Conservation (phyloP, 1,140 invertebrate species). For the Phortica variegata region DNA sequence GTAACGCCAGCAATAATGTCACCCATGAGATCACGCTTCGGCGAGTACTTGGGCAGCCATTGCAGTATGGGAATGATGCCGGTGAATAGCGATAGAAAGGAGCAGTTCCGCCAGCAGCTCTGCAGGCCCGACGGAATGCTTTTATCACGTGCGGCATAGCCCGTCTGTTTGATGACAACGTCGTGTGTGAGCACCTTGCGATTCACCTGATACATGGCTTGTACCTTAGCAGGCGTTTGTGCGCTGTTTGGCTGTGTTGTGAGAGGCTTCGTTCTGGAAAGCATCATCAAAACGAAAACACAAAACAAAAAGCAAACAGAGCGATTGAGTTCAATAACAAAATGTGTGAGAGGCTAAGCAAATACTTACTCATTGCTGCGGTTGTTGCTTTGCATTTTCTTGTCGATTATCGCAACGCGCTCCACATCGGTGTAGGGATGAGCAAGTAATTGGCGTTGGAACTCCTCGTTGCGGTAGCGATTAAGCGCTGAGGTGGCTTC, state of each 20-base stretch:
- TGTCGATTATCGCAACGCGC: conserved; percentile 2
- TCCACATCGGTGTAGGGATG: conserved; percentile 39
- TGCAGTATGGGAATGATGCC: conserved; percentile 63
- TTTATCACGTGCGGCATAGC: conserved; percentile 49
- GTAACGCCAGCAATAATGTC: conserved; percentile 80
- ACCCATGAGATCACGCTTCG: conserved; percentile 64
- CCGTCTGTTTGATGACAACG: conserved; percentile 47
- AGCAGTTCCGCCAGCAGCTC: conserved; percentile 39
- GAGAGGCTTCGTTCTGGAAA: conserved; percentile 36
- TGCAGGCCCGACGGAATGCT: conserved; percentile 43
- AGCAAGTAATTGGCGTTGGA: conserved; percentile 23
- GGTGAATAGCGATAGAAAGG: conserved; percentile 40
- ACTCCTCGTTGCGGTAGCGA: conserved; percentile 11
- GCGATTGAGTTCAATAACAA: not conserved
- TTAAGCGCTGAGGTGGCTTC: not conserved
- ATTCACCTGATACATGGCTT: conserved; percentile 48
- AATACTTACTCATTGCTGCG: conserved; percentile 32
- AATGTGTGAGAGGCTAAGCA: not conserved
- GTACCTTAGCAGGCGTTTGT: conserved; percentile 38
- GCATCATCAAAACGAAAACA: no score
- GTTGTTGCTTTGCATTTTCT: conserved; percentile 17
- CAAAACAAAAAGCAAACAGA: not conserved
- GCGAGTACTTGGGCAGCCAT: conserved; percentile 74
- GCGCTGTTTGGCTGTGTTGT: conserved; percentile 24
- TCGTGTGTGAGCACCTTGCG: conserved; percentile 51